Evolutionary conservation across 2,888 invertebrate species (phyloP), one percentile per base, ranked within the genome.

Genomic region (Temnothorax unifasciatus): DNA sequence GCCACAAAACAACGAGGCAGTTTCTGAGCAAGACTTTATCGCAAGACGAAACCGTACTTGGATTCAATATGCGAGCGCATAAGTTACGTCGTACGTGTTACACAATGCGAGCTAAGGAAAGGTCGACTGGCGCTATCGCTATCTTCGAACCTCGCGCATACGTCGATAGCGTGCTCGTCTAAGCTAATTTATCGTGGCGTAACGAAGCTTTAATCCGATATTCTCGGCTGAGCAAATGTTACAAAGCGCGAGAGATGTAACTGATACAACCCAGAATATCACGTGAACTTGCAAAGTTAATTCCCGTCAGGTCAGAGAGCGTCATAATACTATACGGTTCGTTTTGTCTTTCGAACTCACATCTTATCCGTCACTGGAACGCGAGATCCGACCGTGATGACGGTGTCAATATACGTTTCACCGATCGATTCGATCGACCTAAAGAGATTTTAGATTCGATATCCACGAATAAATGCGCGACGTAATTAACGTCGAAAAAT

Each of bases 141-240:
- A 64, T 76, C 61, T 61, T 75, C 74, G 47, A 75, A n/a, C 15
- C 4, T 3, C 50, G 11, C 50, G 64, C 52, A 18, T 52, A 64
- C 21, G 29, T 63, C 44, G 44, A 38, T 50, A 50, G 44, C n/a
- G 13, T 2, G 64, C 76, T 52, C 38, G 64, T 76, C 50, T 71
- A 76, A 76, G 25, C 63, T 76, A 76, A 76, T 76, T 76, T 64
- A 64, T 21, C 76, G 64, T 64, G 25, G 41, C 50, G 52, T 64
- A 76, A 64, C 64, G 64, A 64, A 64, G 76, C 64, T 76, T 76
- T 25, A 76, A 76, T 64, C 52, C 76, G 38, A 76, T 76, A 76
- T 76, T 76, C 76, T 41, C 41, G 64, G 52, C 64, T 52, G 64
- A 76, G 64, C 52, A 76, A 76, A 76, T 52, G 52, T 76, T 76